Conservation (phyloP, 1,140 invertebrate genomes). For the Andricus grossulariae region DNA sequence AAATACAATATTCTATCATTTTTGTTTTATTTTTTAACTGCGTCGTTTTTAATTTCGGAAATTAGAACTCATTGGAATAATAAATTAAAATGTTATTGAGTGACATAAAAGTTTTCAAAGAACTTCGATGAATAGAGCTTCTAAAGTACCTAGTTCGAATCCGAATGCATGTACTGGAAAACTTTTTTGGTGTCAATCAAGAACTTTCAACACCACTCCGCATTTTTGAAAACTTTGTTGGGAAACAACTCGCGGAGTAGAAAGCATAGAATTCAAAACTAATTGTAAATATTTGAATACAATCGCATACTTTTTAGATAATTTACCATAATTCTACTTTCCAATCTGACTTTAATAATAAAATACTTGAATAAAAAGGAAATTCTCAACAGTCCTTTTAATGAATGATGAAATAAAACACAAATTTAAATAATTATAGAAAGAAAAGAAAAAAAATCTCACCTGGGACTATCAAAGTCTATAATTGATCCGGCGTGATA, state of each 20-base stretch:
- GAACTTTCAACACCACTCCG: slow-evolving; percentile 8
- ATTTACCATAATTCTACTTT: too few relatives aligned
- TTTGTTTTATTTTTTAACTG: too few relatives aligned
- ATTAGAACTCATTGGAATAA: not conserved
- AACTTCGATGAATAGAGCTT: slow-evolving; percentile 1
- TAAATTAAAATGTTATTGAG: slow-evolving; percentile 22
- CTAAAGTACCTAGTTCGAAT: not conserved
- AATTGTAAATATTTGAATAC: slow-evolving; percentile 24
- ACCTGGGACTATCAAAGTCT: slow-evolving; percentile 87
- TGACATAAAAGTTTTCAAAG: slow-evolving; percentile 4
- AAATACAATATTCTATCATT: too few relatives aligned
- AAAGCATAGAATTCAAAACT: slow-evolving; percentile 19
- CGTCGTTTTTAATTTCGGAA: not conserved
- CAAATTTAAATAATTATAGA: not conserved
- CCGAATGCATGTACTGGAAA: slow-evolving; percentile 1
- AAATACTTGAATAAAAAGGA: too few relatives aligned
- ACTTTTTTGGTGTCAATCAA: slow-evolving; percentile 20
- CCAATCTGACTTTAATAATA: too few relatives aligned
- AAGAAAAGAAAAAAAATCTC: slow-evolving; percentile 21
- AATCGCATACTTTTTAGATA: not conserved
- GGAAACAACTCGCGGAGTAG: not conserved
- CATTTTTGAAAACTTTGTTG: slow-evolving; percentile 19
- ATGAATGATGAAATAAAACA: not conserved
- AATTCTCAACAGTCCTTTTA: not conserved
- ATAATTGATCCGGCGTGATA: slow-evolving; percentile 87